phyloP scores from a whole-genome alignment of 2,888 invertebrate species.

The Carpatolechia fugitivella region DNA sequence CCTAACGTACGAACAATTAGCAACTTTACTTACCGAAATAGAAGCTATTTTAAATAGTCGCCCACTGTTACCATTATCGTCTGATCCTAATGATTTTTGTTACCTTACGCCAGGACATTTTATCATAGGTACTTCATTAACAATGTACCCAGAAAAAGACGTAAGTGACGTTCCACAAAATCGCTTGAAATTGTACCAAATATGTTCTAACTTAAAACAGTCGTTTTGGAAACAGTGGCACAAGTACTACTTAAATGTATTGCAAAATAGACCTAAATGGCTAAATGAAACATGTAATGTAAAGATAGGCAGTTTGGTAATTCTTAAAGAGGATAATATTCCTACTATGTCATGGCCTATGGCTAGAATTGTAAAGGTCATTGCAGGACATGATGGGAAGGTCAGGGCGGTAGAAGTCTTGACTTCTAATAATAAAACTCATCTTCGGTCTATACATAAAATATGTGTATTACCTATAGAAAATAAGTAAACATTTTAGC shows the following conservation, averaged over 20 bases:
- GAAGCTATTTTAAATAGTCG: not conserved
- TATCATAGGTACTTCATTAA: no score
- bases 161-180: not conserved
- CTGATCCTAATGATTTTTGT: not conserved
- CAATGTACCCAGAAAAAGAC: no score
- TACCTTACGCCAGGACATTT: no score
- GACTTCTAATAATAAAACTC: no score
- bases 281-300: not conserved
- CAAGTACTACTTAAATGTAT: no score
- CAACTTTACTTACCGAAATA: not conserved
- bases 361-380: not conserved
- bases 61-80: not conserved
- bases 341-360: not conserved
- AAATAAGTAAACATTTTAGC: no score
- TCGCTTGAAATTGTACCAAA: not conserved
- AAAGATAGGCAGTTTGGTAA: not conserved
- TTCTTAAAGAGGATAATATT: not conserved
- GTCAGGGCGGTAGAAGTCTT: not conserved
- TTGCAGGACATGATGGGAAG: not conserved
- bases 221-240: no score
- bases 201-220: not conserved
- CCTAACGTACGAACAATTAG: slow-evolving; percentile 19
- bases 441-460: no score
- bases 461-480: no score
- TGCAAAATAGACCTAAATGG: not conserved